Conservation (phyloP, 2,113 vertebrate genomes). For the Aegotheles bennettii region DNA sequence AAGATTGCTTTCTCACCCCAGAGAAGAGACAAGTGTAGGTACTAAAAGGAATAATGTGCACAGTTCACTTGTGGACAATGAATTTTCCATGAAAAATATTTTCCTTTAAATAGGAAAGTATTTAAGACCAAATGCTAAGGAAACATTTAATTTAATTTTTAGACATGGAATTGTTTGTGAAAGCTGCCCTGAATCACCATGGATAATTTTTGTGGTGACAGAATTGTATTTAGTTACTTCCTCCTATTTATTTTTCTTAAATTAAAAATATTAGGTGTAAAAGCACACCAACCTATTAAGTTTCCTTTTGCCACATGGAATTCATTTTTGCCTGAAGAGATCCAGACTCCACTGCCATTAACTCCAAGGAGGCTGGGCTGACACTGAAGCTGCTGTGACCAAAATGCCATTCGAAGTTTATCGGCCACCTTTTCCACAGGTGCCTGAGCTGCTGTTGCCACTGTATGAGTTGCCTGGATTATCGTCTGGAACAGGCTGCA, state of each 20-base stretch:
- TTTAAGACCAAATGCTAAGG: neutral
- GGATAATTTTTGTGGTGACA: neutral
- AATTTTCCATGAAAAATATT: neutral
- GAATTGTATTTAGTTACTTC: neutral
- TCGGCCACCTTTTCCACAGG: slow-evolving; percentile 92
- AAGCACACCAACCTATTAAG: slow-evolving; percentile 80
- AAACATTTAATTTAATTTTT: neutral
- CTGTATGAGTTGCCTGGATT: slow-evolving; percentile 89
- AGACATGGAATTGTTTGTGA: neutral
- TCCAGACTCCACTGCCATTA: slow-evolving; percentile 87
- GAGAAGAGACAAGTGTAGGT: neutral
- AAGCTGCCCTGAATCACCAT: neutral
- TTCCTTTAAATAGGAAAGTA: neutral
- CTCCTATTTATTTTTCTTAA: neutral
- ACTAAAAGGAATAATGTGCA: neutral
- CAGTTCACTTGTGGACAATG: neutral
- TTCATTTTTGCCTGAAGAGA: slow-evolving; percentile 92
- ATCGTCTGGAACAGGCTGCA: slow-evolving; percentile 92
- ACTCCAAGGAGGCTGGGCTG: slow-evolving; percentile 91
- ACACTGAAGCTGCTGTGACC: slow-evolving; percentile 91
- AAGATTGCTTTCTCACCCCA: neutral
- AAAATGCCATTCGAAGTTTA: slow-evolving; percentile 86
- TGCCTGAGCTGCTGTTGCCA: slow-evolving; percentile 87
- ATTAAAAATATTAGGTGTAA: neutral
- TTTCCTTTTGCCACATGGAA: slow-evolving; percentile 92